phyloP scores from a whole-genome alignment of 2,797 vertebrate species.

The Antennarius maculatus region DNA sequence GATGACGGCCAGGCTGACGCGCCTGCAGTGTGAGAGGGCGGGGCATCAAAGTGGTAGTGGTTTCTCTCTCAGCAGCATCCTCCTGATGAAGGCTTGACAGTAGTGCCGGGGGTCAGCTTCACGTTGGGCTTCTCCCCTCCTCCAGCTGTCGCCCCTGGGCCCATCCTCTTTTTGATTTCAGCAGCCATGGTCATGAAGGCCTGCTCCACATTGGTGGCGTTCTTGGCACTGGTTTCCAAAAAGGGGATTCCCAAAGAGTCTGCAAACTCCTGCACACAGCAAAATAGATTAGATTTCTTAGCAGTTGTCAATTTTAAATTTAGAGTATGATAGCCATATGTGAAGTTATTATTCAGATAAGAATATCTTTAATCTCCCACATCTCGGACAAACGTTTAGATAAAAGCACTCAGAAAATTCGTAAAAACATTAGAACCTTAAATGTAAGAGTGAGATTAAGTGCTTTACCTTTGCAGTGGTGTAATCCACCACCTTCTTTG shows the following conservation, averaged over 20 bases:
- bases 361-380: too few species aligned
- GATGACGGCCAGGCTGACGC: constrained; percentile 26
- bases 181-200: constrained; percentile 99
- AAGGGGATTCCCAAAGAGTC: constrained; percentile 98
- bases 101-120: constrained; percentile 95
- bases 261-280: constrained; percentile 90
- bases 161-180: constrained; percentile 99
- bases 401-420: too few species aligned
- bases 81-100: constrained; percentile 95
- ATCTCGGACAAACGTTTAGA: too few species aligned
- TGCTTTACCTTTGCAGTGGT: constrained; percentile 94
- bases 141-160: constrained; percentile 93
- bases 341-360: too few species aligned
- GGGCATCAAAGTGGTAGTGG: constrained; percentile 44
- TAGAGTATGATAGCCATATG: too few species aligned
- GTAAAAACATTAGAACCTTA: too few species aligned
- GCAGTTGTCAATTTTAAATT: too few species aligned
- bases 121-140: constrained; percentile 94
- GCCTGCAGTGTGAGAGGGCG: constrained; percentile 22
- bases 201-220: constrained; percentile 98
- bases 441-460: too few species aligned
- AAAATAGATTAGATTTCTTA: too few species aligned
- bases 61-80: constrained; percentile 93
- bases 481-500: constrained; percentile 99
- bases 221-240: constrained; percentile 99